phyloP scores from a whole-genome alignment of 2,888 invertebrate genomes.

The Drepanosiphum platanoidis region DNA sequence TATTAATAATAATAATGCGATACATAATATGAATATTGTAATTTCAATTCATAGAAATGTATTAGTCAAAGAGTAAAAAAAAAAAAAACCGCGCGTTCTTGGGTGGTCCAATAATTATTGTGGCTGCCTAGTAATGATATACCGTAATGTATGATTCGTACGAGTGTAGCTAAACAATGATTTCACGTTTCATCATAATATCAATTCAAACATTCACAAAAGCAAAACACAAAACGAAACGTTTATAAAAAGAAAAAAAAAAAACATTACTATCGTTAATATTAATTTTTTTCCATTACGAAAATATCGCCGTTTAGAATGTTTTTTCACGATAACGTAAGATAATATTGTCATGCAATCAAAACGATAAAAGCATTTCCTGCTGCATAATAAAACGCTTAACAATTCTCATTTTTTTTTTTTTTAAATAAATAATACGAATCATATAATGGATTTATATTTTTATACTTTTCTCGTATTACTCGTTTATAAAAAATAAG shows the following conservation, averaged over 20 bases:
- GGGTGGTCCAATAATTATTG: conserved; percentile 19
- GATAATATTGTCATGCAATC: neutral
- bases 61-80: neutral
- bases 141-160: neutral
- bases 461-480: too few relatives aligned
- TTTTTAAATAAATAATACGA: too few relatives aligned
- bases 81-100: neutral
- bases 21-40: neutral
- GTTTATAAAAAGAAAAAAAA: neutral
- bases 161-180: neutral
- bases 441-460: too few relatives aligned
- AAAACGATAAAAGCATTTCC: neutral
- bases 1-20: neutral
- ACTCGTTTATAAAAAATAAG: too few relatives aligned
- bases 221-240: neutral
- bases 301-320: too few relatives aligned
- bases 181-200: neutral
- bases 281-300: too few relatives aligned
- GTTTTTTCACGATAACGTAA: neutral
- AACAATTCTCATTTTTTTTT: too few relatives aligned
- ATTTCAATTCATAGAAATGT: neutral
- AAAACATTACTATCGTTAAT: too few relatives aligned
- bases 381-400: neutral
- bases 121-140: neutral
- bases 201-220: neutral